phyloP scores from a whole-genome alignment of 2,888 invertebrate genomes.

The Platycnemis pennipes region DNA sequence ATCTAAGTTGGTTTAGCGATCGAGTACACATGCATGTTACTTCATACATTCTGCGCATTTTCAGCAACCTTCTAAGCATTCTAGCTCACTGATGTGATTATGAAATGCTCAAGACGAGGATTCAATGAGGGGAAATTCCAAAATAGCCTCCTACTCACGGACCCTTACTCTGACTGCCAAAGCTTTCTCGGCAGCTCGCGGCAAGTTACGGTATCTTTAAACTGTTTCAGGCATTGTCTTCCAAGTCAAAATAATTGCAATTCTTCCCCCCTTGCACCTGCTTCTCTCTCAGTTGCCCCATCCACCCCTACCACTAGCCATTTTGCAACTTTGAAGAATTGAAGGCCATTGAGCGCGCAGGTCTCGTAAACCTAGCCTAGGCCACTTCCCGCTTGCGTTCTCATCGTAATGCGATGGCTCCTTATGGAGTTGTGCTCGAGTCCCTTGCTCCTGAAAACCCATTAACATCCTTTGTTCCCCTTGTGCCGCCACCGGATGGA shows the following conservation, averaged over 20 bases:
- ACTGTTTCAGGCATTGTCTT: not conserved
- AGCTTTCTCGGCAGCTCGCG: not conserved
- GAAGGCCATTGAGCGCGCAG: too few species aligned
- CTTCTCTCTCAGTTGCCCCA: not conserved
- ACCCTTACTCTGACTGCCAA: not conserved
- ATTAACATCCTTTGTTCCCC: not conserved
- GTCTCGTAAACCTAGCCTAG: too few species aligned
- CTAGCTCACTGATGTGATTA: not conserved
- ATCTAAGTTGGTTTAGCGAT: too few species aligned
- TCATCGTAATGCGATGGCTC: not conserved
- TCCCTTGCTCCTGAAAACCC: not conserved
- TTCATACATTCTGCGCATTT: not conserved
- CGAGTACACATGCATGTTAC: not conserved
- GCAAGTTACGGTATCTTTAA: not conserved
- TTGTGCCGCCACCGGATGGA: not conserved
- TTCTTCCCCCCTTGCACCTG: not conserved
- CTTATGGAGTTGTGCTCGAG: not conserved
- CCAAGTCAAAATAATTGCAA: not conserved
- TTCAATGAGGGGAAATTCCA: not conserved
- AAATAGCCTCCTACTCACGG: not conserved
- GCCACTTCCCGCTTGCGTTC: not conserved
- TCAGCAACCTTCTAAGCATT: not conserved
- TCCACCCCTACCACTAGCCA: not conserved
- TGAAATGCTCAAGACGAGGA: not conserved
- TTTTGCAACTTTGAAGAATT: not conserved